A percentile compares a stretch with the other conserved stretches of the same genome.
phyloP scores from a whole-genome alignment of 2,113 vertebrate species.

The Aspidoscelis tigris region DNA sequence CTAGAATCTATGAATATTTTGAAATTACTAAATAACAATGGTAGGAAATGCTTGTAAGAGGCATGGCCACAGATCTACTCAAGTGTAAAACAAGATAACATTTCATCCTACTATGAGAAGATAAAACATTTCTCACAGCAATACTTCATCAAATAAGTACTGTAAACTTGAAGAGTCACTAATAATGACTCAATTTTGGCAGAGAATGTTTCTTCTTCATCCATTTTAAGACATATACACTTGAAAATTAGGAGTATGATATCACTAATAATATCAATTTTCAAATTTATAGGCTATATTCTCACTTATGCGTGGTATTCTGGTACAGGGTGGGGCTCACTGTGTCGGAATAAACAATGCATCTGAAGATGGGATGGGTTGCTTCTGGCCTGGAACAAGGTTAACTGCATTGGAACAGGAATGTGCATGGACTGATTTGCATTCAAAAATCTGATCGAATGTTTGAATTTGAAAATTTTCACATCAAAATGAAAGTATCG shows the following conservation, averaged over 20 bases:
- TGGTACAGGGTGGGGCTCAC: no score
- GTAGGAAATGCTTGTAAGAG: not conserved
- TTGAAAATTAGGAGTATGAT: not conserved
- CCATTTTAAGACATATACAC: not conserved
- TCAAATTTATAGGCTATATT: not conserved
- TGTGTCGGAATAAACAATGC: no score
- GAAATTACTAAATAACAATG: not conserved
- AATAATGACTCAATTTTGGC: slow-evolving; percentile 50
- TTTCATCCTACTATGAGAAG: slow-evolving; percentile 50
- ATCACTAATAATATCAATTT: rapidly evolving
- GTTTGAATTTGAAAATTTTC: no score
- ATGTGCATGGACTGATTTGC: no score
- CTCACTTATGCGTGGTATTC: no score
- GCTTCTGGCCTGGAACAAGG: no score
- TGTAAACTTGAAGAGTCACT: slow-evolving; percentile 52
- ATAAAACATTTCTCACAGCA: slow-evolving; percentile 26
- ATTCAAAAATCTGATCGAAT: no score
- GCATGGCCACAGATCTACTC: slow-evolving; percentile 16
- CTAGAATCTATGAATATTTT: not conserved
- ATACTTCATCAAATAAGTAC: slow-evolving; percentile 27
- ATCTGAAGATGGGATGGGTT: no score
- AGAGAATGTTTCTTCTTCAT: not conserved
- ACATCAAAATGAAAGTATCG: no score
- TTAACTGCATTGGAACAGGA: no score
- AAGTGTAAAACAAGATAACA: not conserved